Conservation (phyloP, 2,888 invertebrate genomes). For the Drosophila paramelanica region DNA sequence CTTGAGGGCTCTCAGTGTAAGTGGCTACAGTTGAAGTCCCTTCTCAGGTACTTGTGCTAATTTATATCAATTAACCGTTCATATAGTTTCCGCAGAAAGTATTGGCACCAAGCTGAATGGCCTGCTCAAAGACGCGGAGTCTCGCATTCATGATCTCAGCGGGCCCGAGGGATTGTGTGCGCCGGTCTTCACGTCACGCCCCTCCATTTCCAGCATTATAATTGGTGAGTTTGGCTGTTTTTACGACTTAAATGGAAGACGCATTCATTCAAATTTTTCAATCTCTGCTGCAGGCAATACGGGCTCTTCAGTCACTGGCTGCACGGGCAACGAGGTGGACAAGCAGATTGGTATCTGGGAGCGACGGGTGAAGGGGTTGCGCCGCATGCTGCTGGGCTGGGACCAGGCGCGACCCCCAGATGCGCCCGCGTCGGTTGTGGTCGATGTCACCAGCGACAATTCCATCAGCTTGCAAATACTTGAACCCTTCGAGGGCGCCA, state of each 20-base stretch:
- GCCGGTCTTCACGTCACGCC: slow-evolving; percentile 83
- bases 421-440: slow-evolving; percentile 91
- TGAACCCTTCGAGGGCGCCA: slow-evolving; percentile 91
- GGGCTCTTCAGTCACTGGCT: slow-evolving; percentile 87
- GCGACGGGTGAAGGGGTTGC: slow-evolving; percentile 86
- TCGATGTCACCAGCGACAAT: slow-evolving; percentile 88
- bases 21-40: slow-evolving; percentile 4
- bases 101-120: slow-evolving; percentile 91
- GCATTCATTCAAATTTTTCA: neutral
- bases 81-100: slow-evolving; percentile 86
- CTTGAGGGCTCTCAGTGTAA: slow-evolving; percentile 93
- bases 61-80: neutral
- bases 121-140: slow-evolving; percentile 92
- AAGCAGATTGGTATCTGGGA: slow-evolving; percentile 96
- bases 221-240: slow-evolving; percentile 85
- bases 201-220: slow-evolving; percentile 87
- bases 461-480: slow-evolving; percentile 88
- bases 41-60: too few relatives aligned
- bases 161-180: slow-evolving; percentile 86
- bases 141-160: slow-evolving; percentile 91
- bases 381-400: slow-evolving; percentile 92
- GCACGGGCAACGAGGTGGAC: slow-evolving; percentile 91
- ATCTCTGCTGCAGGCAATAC: slow-evolving; percentile 79
- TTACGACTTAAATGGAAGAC: neutral
- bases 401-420: slow-evolving; percentile 94